Base-by-base conservation (phyloP, 2,113 vertebrate genomes). In the Ptilorrhoa leucosticta region DNA sequence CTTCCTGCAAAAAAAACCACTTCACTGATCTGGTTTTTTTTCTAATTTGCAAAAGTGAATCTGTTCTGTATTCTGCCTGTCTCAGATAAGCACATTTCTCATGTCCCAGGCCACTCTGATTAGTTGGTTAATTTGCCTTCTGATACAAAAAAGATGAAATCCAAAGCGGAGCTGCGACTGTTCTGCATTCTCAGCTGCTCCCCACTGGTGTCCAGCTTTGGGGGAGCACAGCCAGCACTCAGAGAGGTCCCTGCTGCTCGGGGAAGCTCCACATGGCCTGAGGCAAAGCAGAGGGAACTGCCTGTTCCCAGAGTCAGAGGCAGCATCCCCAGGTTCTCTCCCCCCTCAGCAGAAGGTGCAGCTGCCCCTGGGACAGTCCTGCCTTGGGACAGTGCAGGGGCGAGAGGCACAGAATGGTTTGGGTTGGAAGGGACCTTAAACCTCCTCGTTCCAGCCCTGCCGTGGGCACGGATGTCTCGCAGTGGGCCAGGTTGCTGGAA, bases 261-360 rank as follows among this genome's bases (percentile, higher is more conserved):
- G 84, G 26, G n/a, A n/a, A 89, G 7, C 61, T 83, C 47, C 30
- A 1, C 3, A 2, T 37, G 60, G 70, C 70, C 71, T n/a, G 11
- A 33, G 45, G 54, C 13, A 21, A 5, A 7, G 60, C 44, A 39
- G n/a, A 83, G 35, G 42, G n/a, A 48, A 1, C 40, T 82, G 24
- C 2, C 0, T 7, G 1, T 13, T 28, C 18, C 20, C 56, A 17
- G 33, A 37, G 9, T 9, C 53, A 68, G 51, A 30, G 40, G 13
- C 40, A 22, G 22, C 2, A 0, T 42, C 21, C 56, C 18, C 42
- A 7, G 17, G 15, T n/a, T 79, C 51, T 18, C 4, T 44, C n/a
- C 15, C 42, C 23, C 19, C 31, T 53, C 11, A 11, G 58, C 1
- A 88, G 27, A 37, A 61, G 53, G 48, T 45, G 8, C 28, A 70